Evolutionary conservation across 2,113 vertebrate species (phyloP).

Genomic region (Bos taurus): ARS-UCD2.0 NC_037335.1:75835001-75835500

Average conservation of each 20-base stretch:
- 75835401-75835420: not conserved
- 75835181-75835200: not conserved
- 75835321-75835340: not conserved
- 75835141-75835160: not conserved
- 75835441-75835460: conserved; percentile 34
- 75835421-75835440: conserved; percentile 45
- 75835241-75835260: not conserved
- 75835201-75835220: not conserved
- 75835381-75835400: conserved; percentile 8
- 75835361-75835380: conserved; percentile 36
- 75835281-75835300: not conserved
- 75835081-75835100: not conserved
- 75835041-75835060: not conserved
- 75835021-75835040: not conserved
- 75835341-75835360: not conserved
- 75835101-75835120: not conserved
- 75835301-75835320: not conserved
- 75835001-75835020: not conserved
- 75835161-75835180: not conserved
- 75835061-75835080: not conserved
- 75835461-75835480: conserved; percentile 58
- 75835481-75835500: conserved; percentile 27
- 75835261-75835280: not conserved
- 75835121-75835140: not conserved
- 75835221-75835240: not conserved